Base-by-base conservation (phyloP, 2,797 vertebrate species). In the Coccyzus lansbergi region DNA sequence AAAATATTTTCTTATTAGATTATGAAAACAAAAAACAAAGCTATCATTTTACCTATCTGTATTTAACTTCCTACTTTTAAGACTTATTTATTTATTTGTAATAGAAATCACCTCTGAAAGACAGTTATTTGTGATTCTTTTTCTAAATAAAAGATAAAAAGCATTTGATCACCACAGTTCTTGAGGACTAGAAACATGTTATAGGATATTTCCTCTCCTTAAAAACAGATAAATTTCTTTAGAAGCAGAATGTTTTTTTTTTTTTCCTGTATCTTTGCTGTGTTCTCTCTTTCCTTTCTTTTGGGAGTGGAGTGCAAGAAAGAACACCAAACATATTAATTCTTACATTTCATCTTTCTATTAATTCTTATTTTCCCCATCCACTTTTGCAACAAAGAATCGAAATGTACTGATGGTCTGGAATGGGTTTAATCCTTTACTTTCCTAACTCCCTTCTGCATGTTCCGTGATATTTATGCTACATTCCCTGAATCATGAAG, bases 241-340 rank as follows among this genome's bases (percentile, higher is more conserved):
- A 52, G 44, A 40, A 64, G 82, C 25, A 1, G 12, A 85, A 55
- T 13, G 15, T 44, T 44, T 44, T 44, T 44, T 44, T 71, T 83
- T 44, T 44, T 44, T 44, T 71, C 83, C 38, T 3, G 2, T 48
- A 53, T 53, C 18, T 85, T 67, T 72, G 11, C 15, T 81, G 18
- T n/a, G 28, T 34, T 53, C 1, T 34, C 4, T 40, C 46, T 67
- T 13, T 4, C 38, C 38, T 44, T 59, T 64, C 42, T 26, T 34
- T 6, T 9, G 5, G 14, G 8, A 4, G 4, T 17, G 4, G 8
- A 10, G 5, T 40, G 25, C 1, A 2, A 53, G 4, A 80, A 83
- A 86, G 38, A 25, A 71, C 12, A 53, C 4, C 8, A 76, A 52
- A 24, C 10, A 25, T 12, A 24, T 0, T 14, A 34, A 60, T 26